Percentiles rank a stretch among this genome's conserved stretches.
Evolutionary conservation across 2,113 vertebrate species (phyloP).

Genomic region (Rhabdomys dilectus): DNA sequence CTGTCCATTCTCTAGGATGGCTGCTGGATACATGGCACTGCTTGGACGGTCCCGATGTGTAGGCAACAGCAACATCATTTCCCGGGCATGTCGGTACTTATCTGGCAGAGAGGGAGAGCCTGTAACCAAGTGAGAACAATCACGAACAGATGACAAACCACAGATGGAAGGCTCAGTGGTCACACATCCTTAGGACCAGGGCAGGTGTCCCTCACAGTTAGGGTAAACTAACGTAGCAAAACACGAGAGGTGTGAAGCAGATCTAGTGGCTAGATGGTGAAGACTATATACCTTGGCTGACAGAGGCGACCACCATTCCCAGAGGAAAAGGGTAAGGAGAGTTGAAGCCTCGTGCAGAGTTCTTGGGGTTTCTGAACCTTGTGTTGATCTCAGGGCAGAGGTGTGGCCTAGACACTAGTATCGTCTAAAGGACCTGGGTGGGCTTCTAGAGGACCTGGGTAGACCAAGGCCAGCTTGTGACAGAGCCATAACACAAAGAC

Average conservation of each 20-base stretch:
- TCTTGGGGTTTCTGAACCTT: not conserved
- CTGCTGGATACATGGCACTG: slow-evolving; percentile 94
- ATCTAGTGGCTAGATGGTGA: slow-evolving; percentile 59
- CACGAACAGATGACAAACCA: slow-evolving; percentile 88
- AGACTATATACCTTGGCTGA: not conserved
- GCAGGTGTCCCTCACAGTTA: slow-evolving; percentile 19
- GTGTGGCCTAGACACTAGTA: not conserved
- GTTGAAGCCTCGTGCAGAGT: not conserved
- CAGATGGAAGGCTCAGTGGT: slow-evolving; percentile 79
- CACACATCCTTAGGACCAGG: slow-evolving; percentile 55
- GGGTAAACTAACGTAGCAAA: slow-evolving; percentile 71
- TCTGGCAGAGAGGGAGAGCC: slow-evolving; percentile 98
- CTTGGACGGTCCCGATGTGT: slow-evolving; percentile 93
- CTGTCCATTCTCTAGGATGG: slow-evolving; percentile 95
- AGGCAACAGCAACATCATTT: slow-evolving; percentile 95
- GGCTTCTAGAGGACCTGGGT: not conserved
- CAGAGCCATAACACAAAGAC: slow-evolving; percentile 63
- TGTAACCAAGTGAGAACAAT: slow-evolving; percentile 92
- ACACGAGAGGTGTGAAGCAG: slow-evolving; percentile 66
- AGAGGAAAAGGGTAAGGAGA: not conserved
- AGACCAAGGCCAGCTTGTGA: not conserved
- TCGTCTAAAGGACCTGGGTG: not conserved
- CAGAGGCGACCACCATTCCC: not conserved
- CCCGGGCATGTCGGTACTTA: slow-evolving; percentile 95
- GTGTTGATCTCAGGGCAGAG: not conserved